A percentile compares a stretch with the other conserved stretches of the same genome.
Evolutionary conservation across 2,888 invertebrate genomes (phyloP).

Genomic region (Onthophagus sagittarius): DNA sequence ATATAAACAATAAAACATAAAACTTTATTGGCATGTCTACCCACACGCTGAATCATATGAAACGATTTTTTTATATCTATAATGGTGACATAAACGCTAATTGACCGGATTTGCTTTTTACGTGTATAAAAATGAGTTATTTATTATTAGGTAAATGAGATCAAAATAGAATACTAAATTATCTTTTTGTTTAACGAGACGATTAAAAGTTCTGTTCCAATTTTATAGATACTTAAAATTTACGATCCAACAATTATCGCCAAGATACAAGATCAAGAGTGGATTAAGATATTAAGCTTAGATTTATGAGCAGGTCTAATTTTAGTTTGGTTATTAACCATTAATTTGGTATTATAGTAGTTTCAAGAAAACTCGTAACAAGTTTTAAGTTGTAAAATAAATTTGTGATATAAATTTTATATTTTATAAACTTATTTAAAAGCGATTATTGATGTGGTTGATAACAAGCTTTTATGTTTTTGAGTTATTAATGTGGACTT

Average conservation of each 20-base stretch:
- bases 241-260: background rate
- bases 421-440: too few species aligned
- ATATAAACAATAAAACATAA: background rate
- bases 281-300: too few species aligned
- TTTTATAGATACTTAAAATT: background rate
- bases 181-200: background rate
- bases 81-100: background rate
- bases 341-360: too few species aligned
- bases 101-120: background rate
- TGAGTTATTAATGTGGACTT: too few species aligned
- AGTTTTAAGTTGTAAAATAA: too few species aligned
- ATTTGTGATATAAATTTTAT: too few species aligned
- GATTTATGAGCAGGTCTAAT: too few species aligned
- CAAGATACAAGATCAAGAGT: background rate
- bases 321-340: too few species aligned
- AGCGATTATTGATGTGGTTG: too few species aligned
- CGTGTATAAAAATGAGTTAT: background rate
- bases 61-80: too few species aligned
- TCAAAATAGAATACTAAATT: background rate
- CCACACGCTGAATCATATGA: background rate
- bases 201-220: background rate
- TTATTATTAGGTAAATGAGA: background rate
- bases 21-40: background rate
- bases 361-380: too few species aligned
- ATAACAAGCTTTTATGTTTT: too few species aligned